These are phyloP conservation scores for Prosapia bicincta DNA, from an alignment of 2,888 invertebrate genomes.

Conservation along the genomic window DNA sequence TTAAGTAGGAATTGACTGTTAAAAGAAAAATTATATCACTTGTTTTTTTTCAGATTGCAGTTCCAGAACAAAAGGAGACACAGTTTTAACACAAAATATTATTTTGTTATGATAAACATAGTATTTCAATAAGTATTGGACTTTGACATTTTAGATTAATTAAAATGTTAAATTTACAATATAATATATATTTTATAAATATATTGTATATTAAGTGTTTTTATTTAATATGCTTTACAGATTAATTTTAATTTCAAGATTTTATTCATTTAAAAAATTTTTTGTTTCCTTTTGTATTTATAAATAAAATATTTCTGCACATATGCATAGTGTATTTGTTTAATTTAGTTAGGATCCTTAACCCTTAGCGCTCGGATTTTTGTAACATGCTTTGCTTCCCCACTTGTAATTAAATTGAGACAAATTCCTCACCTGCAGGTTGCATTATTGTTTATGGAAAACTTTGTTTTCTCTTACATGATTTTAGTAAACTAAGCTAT, in stretches of 20 bases:
- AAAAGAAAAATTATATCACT: too few relatives aligned
- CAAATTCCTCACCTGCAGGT: too few relatives aligned
- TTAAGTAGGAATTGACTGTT: too few relatives aligned
- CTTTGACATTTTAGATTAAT: not conserved
- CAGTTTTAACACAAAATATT: not conserved
- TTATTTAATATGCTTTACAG: not conserved
- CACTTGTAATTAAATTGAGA: too few relatives aligned
- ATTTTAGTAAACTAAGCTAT: too few relatives aligned
- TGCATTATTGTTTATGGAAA: too few relatives aligned
- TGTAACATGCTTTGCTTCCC: too few relatives aligned
- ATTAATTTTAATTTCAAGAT: not conserved
- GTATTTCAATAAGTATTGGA: not conserved
- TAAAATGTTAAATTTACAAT: not conserved
- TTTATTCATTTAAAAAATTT: not conserved
- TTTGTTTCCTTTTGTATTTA: not conserved
- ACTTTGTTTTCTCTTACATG: too few relatives aligned
- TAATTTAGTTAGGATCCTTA: too few relatives aligned
- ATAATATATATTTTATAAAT: not conserved
- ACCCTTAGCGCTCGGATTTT: too few relatives aligned
- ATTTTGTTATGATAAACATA: too few relatives aligned
- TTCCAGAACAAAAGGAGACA: not conserved
- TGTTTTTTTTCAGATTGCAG: not conserved
- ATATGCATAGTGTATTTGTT: not conserved
- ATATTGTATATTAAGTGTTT: not conserved
- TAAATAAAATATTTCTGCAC: not conserved